Evolutionary conservation across 2,113 vertebrate species (phyloP).

Genomic region (Leucoraja erinaceus): DNA sequence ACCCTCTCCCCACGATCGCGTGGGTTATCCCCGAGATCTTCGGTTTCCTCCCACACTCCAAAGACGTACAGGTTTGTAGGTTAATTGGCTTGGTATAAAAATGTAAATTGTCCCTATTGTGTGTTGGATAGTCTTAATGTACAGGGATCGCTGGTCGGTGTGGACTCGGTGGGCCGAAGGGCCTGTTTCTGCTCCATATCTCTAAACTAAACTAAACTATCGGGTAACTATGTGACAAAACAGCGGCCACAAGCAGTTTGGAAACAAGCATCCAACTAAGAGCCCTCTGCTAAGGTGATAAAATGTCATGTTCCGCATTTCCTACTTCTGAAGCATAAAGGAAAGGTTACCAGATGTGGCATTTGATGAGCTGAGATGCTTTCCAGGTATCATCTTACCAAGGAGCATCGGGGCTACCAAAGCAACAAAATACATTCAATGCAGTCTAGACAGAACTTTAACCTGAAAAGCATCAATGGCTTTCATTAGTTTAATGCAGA

Average conservation of each 20-base stretch:
- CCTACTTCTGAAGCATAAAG: not conserved
- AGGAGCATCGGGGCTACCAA: not conserved
- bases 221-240: not conserved
- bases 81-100: too few relatives aligned
- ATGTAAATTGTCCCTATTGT: too few relatives aligned
- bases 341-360: not conserved
- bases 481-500: not conserved
- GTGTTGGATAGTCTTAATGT: too few relatives aligned
- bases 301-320: not conserved
- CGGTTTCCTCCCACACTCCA: too few relatives aligned
- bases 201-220: too few relatives aligned
- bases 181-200: too few relatives aligned
- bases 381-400: not conserved
- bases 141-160: too few relatives aligned
- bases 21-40: too few relatives aligned
- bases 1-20: too few relatives aligned
- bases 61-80: too few relatives aligned
- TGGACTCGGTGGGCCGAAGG: too few relatives aligned
- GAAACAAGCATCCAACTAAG: not conserved
- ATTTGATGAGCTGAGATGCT: not conserved
- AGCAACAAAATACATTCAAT: not conserved
- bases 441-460: not conserved
- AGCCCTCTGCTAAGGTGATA: not conserved
- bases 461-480: not conserved
- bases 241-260: not conserved